Percentiles rank a stretch among this genome's conserved stretches.
Evolutionary conservation across 2,888 invertebrate species (phyloP).

Genomic region (Caenorhabditis sp.): DNA sequence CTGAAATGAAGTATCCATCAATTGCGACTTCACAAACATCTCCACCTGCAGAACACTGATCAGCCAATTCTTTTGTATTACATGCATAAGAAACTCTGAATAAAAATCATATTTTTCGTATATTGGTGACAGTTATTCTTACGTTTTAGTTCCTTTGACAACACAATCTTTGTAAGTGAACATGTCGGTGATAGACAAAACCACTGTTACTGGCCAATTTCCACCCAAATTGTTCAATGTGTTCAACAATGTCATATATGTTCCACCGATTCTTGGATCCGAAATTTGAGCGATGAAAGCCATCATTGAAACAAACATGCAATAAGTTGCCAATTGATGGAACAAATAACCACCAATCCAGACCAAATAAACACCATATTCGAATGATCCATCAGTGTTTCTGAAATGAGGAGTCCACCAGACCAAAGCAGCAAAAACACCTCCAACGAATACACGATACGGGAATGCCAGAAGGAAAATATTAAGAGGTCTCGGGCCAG

Average conservation of each 20-base stretch:
- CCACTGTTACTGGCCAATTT: conserved; percentile 82
- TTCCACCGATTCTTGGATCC: conserved; percentile 92
- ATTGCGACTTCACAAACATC: conserved; percentile 65
- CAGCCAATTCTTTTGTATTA: conserved; percentile 60
- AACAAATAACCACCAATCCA: conserved; percentile 83
- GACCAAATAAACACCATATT: conserved; percentile 77
- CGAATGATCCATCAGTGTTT: conserved; percentile 74
- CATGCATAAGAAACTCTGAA: conserved; percentile 65
- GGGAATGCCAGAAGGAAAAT: conserved; percentile 89
- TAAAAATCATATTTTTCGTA: conserved; percentile 5
- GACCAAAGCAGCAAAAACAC: conserved; percentile 84
- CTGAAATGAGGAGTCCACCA: conserved; percentile 84
- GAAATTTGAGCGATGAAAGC: conserved; percentile 96
- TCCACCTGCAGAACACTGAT: conserved; percentile 64
- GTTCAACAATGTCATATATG: conserved; percentile 98
- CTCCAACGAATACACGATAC: conserved; percentile 79
- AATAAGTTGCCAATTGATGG: conserved; percentile 91
- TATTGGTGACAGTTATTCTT: conserved; percentile 10
- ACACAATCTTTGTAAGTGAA: conserved; percentile 69
- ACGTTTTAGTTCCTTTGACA: conserved; percentile 58
- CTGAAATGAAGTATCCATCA: conserved; percentile 67
- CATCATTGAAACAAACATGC: conserved; percentile 97
- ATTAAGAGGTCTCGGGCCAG: conserved; percentile 87
- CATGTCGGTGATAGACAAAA: conserved; percentile 64
- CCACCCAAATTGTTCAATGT: conserved; percentile 95